These are phyloP conservation scores for Pandemis cinnamomeana DNA, from an alignment of 2,888 invertebrate species.

Conservation along the genomic window DNA sequence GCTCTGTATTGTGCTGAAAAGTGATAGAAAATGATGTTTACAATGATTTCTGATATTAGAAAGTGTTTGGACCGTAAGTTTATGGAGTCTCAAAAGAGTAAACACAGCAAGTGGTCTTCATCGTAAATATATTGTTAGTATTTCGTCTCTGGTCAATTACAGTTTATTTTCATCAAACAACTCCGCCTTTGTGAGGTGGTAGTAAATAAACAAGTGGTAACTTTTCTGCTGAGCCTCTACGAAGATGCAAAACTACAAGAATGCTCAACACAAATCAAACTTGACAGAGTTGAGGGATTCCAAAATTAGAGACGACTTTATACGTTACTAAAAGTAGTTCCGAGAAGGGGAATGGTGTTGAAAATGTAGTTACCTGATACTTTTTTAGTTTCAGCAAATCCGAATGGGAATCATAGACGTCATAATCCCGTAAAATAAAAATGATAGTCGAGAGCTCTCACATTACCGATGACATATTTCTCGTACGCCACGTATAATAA, in stretches of 20 bases:
- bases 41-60: not conserved
- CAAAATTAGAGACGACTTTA: slow-evolving; percentile 79
- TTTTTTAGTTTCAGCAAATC: slow-evolving; percentile 67
- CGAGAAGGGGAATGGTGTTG: slow-evolving; percentile 43
- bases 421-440: slow-evolving; percentile 77
- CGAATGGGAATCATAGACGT: slow-evolving; percentile 69
- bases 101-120: slow-evolving; percentile 8
- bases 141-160: slow-evolving; percentile 1
- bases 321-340: slow-evolving; percentile 46
- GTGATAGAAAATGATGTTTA: slow-evolving; percentile 2
- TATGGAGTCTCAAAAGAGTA: not conserved
- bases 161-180: not conserved
- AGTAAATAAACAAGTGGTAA: slow-evolving; percentile 35
- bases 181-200: not conserved
- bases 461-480: slow-evolving; percentile 84
- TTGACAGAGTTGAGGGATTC: slow-evolving; percentile 79
- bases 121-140: slow-evolving; percentile 28
- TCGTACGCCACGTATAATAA: slow-evolving; percentile 63
- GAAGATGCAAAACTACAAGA: slow-evolving; percentile 49
- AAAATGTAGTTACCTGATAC: slow-evolving; percentile 64
- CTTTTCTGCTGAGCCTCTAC: slow-evolving; percentile 12
- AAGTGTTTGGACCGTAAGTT: not conserved
- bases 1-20: slow-evolving; percentile 30
- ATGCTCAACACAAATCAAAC: slow-evolving; percentile 68
- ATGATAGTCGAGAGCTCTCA: slow-evolving; percentile 78